phyloP scores from a whole-genome alignment of 2,888 invertebrate genomes.

The Andrena camellia region DNA sequence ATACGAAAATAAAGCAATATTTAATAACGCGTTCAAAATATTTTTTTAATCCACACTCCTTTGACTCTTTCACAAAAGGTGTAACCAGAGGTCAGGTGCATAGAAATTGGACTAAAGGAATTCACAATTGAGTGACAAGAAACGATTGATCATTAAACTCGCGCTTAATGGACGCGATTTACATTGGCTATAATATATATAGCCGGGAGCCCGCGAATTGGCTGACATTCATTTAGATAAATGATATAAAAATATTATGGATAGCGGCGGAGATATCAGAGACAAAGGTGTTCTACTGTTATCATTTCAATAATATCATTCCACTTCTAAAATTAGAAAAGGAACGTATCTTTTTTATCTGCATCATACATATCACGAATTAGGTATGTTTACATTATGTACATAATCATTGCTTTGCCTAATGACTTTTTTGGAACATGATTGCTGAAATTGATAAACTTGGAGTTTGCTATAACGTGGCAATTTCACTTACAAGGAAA shows the following conservation, averaged over 20 bases:
- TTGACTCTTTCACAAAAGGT: neutral
- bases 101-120: neutral
- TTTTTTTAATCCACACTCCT: no score
- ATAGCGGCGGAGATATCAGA: neutral
- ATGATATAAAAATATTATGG: constrained; percentile 12
- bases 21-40: no score
- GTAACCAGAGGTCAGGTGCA: neutral
- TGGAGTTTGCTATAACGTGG: neutral
- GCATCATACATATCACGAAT: neutral
- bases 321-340: constrained; percentile 7
- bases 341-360: neutral
- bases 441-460: neutral
- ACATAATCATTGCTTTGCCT: neutral
- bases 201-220: neutral
- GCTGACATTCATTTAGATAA: neutral
- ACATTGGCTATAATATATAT: neutral
- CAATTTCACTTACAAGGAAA: neutral
- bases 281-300: neutral
- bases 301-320: constrained; percentile 13
- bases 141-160: constrained; percentile 5
- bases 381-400: neutral
- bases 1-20: no score
- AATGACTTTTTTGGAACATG: neutral
- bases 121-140: neutral
- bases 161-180: constrained; percentile 1